These are phyloP conservation scores for Betta splendens DNA, from an alignment of 2,797 vertebrate genomes.

Conservation along the genomic window DNA sequence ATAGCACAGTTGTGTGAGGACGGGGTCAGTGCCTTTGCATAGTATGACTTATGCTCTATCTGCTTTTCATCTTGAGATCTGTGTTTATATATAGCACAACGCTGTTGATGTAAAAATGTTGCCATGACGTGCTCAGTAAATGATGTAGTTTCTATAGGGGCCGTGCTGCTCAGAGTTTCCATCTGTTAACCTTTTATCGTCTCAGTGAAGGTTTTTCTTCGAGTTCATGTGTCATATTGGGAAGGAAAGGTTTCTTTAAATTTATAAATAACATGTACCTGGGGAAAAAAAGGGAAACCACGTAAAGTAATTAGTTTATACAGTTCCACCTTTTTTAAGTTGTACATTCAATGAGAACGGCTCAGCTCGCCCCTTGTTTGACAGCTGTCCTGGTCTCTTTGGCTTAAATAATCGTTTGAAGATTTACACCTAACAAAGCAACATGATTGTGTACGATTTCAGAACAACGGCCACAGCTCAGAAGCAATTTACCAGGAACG, in stretches of 20 bases:
- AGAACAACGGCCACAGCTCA: slow-evolving; percentile 91
- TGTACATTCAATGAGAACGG: too few species aligned
- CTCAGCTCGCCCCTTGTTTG: too few species aligned
- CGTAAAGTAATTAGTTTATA: slow-evolving; percentile 31
- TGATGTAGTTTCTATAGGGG: slow-evolving; percentile 51
- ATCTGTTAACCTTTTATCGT: slow-evolving; percentile 20
- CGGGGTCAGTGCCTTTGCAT: too few species aligned
- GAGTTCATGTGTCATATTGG: slow-evolving; percentile 32
- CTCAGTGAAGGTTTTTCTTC: slow-evolving; percentile 31
- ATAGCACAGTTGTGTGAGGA: background rate
- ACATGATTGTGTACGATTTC: slow-evolving; percentile 48
- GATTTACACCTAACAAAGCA: slow-evolving; percentile 13
- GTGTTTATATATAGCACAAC: slow-evolving; percentile 5
- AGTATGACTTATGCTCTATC: slow-evolving; percentile 22
- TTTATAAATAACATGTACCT: slow-evolving; percentile 57
- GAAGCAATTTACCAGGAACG: slow-evolving; percentile 90
- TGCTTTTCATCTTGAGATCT: slow-evolving; percentile 20
- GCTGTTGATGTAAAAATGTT: slow-evolving; percentile 48
- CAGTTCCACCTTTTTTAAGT: slow-evolving; percentile 16
- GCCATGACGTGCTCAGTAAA: slow-evolving; percentile 48
- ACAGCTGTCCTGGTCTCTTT: background rate
- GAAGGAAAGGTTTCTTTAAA: slow-evolving; percentile 57
- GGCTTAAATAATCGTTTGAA: background rate
- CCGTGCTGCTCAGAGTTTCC: slow-evolving; percentile 61
- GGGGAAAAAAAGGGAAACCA: slow-evolving; percentile 26